Base-by-base conservation (phyloP, 1,140 invertebrate genomes). In the Drosophila repleta region DNA sequence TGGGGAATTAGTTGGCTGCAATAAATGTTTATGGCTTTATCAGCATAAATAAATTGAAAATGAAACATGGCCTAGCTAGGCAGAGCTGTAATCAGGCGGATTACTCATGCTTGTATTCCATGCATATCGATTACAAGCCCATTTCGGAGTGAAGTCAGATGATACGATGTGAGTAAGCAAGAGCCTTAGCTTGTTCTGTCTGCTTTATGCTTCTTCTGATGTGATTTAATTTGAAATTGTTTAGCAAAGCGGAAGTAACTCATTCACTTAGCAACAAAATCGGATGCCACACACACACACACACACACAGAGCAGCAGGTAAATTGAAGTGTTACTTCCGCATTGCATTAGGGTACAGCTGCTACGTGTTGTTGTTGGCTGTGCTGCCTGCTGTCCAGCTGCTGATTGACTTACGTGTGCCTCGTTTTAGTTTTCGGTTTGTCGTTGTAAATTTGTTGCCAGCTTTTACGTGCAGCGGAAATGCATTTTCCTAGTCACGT, bases 311-410 rank as follows among this genome's bases (percentile, higher is more conserved):
- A 18, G 24, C 39, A 52, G 58, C 46, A 45, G 37, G 63, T 64
- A 87, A 82, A 87, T 82, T 87, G 78, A 78, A 87, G 82, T 87
- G 83, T 87, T 79, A 87, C 82, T 87, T 87, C 82, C 82, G 82
- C 78, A 87, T 87, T 87, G 75, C 82, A 87, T 87, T 87, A 87
- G 77, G 37, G 82, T 73, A 68, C 79, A 76, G 79, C 72, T 81
- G 71, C 72, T 72, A 68, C 46, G 62, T 61, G 37, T 73, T 58
- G 60, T 65, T 64, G 41, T 2, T 46, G 43, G 4, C 13, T 18
- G 0, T 26, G 29, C 13, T 55, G 10, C 1, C 37, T 73, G 68
- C 58, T 74, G 76, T 66, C 64, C 78, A 79, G 63, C 65, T 79
- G 77, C 81, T 85, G 81, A 84, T 84, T 85, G 81, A 85, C 81